Base-by-base conservation (phyloP, 2,888 invertebrate genomes). In the Mylabris sibirica region DNA sequence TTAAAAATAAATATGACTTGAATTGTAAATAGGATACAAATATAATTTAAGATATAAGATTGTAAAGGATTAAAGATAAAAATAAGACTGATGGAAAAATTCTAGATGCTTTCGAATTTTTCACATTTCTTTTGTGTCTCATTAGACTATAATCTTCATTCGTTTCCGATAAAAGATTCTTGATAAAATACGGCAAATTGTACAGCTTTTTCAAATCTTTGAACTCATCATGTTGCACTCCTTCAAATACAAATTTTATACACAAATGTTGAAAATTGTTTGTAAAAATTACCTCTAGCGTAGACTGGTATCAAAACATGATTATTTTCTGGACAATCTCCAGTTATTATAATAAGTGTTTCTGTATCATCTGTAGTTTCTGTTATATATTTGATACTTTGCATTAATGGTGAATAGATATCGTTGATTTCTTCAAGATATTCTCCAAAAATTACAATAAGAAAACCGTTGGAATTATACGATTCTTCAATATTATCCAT, bases 391-490 rank as follows among this genome's bases (percentile, higher is more conserved):
- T 82, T 81, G 5, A 83, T 69, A 63, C 79, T 78, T 73, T 82
- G 82, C 17, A 80, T 72, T 30, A 83, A 64, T 9, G 78, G 74
- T 44, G 80, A 81, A 57, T 79, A 76, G 4, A 74, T 67, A 44
- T 81, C 75, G 17, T 69, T 26, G 35, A 82, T 73, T 65, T 80
- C 80, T 0, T 69, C 67, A 17, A 80, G 64, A 59, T 71, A 73
- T 2, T 80, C 81, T 1, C 80, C 82, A 35, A 81, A 74, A 20
- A 82, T 71, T 0, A 80, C 74, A 77, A 82, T 76, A 0, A 83
- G 73, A 68, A 78, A 82, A 17, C 74, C 75, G 30, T 26, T 24
- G 1, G 66, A 57, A 49, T 70, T 75, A n/a, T 73, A 65, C 9
- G 67, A 61, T 30, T 79, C 77, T 66, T 77, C 74, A 6, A 79